Evolutionary conservation across 2,888 invertebrate genomes (phyloP), one percentile per base, ranked within the genome.

Genomic region (Rosalia funebris): DNA sequence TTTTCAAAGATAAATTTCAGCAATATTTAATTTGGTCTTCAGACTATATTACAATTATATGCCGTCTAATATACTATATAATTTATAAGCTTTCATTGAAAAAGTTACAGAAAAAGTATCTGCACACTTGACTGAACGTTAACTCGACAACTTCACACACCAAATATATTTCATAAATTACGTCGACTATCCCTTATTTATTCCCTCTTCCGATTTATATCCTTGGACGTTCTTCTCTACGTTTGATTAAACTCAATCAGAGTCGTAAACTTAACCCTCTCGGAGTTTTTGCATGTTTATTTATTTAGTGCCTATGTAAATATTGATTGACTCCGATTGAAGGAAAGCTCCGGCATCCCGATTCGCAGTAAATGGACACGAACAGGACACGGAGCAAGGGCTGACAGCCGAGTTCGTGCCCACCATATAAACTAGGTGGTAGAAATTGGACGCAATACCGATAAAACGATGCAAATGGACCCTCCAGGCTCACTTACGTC

Each of bases 381-480:
- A 37, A 37, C 48, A 37, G 19, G 50, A 39, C 50, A 50, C 20
- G 39, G 37, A 50, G 50, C 36, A 31, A 50, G 50, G 39, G 50
- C 50, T 37, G 50, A 50, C 50, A 50, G 39, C 39, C 20, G 25
- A 31, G 11, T 50, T 50, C 50, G 50, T 50, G 50, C 50, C 50
- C 39, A 15, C 50, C 50, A 50, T 50, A 50, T 31, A 39, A 50
- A 50, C 50, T 39, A 37, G 25, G 39, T 16, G 53, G 41, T 20
- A 48, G 54, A 54, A 62, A 62, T 62, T 52, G 62, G 48, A 62
- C 54, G 48, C 57, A 39, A 57, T 62, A 48, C 68, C 71, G 70
- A 71, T 73, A 74, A 73, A 73, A 70, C 68, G 70, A 74, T 74
- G 74, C 71, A 73, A 74, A 74, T 74, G 69, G 72, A 71, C 72